Evolutionary conservation across 2,797 vertebrate genomes (phyloP).

Genomic region (Martes flavigula): DNA sequence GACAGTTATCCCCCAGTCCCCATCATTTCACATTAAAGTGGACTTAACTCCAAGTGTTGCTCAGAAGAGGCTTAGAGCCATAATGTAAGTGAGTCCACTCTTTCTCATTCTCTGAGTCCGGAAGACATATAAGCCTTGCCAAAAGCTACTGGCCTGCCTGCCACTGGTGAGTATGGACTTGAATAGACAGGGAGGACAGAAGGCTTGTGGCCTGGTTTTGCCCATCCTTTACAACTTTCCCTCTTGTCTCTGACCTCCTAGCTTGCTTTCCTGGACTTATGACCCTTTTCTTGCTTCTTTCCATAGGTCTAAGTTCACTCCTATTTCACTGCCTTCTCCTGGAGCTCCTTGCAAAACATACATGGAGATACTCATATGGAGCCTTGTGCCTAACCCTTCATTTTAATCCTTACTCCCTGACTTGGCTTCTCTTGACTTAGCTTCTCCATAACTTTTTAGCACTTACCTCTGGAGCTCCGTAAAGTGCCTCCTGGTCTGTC

Average conservation of each 20-base stretch:
- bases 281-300: neutral
- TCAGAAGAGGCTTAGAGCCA: neutral
- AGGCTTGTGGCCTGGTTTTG: neutral
- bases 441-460: constrained; percentile 6
- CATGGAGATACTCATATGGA: neutral
- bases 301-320: neutral
- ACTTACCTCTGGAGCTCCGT: neutral
- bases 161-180: neutral
- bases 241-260: neutral
- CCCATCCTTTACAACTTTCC: neutral
- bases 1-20: neutral
- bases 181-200: neutral
- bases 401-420: neutral
- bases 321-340: neutral
- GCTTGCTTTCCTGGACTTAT: neutral
- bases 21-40: neutral
- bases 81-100: neutral
- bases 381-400: neutral
- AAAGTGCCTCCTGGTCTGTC: neutral
- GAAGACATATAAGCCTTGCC: constrained; percentile 10
- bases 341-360: neutral
- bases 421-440: neutral
- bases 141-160: neutral
- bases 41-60: neutral
- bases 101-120: neutral